These are phyloP conservation scores for Micrasema minimum DNA, from an alignment of 1,140 invertebrate genomes.

Conservation along the genomic window DNA sequence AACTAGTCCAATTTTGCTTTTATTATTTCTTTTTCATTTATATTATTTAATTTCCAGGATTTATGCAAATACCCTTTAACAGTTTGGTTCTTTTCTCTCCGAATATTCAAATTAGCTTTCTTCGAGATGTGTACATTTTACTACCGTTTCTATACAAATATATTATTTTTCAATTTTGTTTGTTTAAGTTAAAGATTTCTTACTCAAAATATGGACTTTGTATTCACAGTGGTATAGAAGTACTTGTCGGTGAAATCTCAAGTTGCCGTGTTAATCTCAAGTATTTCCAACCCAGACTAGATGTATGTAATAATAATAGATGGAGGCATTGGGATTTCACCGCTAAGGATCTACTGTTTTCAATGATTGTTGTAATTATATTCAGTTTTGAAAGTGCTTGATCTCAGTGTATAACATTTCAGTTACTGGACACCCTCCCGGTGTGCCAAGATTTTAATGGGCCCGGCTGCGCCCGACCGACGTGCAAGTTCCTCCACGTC, in stretches of 20 bases:
- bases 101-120: no score
- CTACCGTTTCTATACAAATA: no score
- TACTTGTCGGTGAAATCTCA: no score
- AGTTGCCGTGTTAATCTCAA: no score
- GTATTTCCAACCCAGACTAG: not conserved
- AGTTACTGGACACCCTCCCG: conserved; percentile 99
- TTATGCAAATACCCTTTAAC: no score
- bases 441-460: conserved; percentile 99
- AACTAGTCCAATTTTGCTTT: conserved; percentile 21
- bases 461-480: conserved; percentile 92
- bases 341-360: not conserved
- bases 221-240: no score
- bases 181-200: no score
- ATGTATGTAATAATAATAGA: not conserved
- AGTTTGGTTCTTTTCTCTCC: no score
- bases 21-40: conserved; percentile 6
- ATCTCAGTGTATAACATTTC: conserved; percentile 66
- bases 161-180: no score
- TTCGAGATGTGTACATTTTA: no score
- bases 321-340: conserved; percentile 5
- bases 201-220: no score
- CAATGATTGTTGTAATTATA: conserved; percentile 25
- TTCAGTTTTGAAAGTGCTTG: conserved; percentile 42
- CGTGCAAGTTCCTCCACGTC: conserved; percentile 96
- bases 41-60: conserved; percentile 18